Conservation (phyloP, 2,113 vertebrate species). For the Thymallus thymallus region DNA sequence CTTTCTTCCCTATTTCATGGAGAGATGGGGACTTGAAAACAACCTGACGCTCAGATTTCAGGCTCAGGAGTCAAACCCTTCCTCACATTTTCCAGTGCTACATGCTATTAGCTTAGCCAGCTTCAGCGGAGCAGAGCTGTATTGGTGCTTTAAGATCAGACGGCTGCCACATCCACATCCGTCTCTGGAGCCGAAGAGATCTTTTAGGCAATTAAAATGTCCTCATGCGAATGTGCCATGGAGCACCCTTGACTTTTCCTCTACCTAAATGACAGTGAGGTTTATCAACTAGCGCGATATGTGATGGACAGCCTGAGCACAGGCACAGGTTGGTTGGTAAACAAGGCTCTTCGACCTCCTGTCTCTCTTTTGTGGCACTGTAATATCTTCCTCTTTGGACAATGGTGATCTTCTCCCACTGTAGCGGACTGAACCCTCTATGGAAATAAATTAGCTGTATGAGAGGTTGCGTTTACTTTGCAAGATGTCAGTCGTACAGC, state of each 20-base stretch:
- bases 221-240: neutral
- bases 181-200: neutral
- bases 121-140: constrained; percentile 9
- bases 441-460: constrained; percentile 4
- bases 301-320: neutral
- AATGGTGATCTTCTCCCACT: constrained; percentile 11
- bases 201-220: neutral
- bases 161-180: constrained; percentile 7
- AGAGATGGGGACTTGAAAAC: constrained; percentile 36
- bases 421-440: neutral
- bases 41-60: constrained; percentile 65
- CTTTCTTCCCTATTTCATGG: constrained; percentile 46
- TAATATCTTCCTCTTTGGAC: constrained; percentile 26
- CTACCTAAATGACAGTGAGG: neutral
- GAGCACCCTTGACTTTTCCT: neutral
- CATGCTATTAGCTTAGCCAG: constrained; percentile 37
- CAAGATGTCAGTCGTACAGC: constrained; percentile 12
- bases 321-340: neutral
- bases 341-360: constrained; percentile 11
- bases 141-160: constrained; percentile 31
- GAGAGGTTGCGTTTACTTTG: neutral
- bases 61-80: constrained; percentile 52
- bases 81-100: constrained; percentile 31
- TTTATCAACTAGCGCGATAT: no score
- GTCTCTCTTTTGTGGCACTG: constrained; percentile 5